phyloP scores from a whole-genome alignment of 2,113 vertebrate species.

The Uria lomvia region DNA sequence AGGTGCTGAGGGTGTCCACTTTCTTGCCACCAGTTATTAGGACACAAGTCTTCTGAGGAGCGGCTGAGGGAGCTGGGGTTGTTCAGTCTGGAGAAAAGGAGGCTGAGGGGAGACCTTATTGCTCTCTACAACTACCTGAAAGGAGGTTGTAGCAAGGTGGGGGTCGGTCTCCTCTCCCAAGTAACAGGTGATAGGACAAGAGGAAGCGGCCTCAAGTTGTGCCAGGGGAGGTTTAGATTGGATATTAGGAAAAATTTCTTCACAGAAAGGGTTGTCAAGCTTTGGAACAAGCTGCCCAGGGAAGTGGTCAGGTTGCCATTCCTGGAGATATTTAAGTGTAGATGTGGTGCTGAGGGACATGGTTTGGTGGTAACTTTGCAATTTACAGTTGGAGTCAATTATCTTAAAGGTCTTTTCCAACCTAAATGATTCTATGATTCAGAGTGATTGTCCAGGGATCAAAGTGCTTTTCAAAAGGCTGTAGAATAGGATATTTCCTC shows the following conservation, averaged over 20 bases:
- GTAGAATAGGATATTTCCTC: neutral
- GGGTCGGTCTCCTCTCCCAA: neutral
- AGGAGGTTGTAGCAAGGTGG: neutral
- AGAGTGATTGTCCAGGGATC: rapidly evolving
- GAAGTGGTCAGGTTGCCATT: neutral
- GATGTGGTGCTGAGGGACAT: neutral
- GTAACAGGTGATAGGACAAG: neutral
- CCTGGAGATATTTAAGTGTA: neutral
- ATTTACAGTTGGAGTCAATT: neutral
- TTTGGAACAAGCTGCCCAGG: neutral
- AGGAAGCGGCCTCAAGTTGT: neutral
- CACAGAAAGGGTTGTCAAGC: neutral
- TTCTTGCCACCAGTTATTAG: neutral
- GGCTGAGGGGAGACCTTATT: neutral
- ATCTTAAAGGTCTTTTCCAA: neutral
- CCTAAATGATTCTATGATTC: neutral
- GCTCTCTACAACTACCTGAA: neutral
- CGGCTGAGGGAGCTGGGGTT: neutral
- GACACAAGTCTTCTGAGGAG: neutral
- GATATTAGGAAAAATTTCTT: neutral
- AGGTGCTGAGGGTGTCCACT: neutral
- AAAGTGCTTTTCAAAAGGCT: neutral
- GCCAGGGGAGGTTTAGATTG: neutral
- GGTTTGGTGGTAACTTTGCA: neutral
- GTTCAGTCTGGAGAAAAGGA: neutral